A percentile compares a stretch with the other conserved stretches of the same genome.
Conservation (phyloP, 2,888 invertebrate genomes). For the Ditylenchus weischeri region DNA sequence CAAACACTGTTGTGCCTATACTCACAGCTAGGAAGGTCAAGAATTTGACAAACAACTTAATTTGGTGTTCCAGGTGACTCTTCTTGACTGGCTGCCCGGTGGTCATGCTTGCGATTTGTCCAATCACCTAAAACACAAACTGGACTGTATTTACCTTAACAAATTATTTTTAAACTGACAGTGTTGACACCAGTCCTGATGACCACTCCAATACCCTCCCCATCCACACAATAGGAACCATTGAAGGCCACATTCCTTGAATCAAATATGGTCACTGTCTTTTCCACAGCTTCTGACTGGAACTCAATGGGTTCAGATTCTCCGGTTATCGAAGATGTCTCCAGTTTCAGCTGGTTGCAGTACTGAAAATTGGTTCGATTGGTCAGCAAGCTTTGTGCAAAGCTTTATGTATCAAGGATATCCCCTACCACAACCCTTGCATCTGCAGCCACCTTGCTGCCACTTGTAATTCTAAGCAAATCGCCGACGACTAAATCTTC, state of each 20-base stretch:
- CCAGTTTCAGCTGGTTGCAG: constrained; percentile 45
- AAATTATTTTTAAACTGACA: neutral
- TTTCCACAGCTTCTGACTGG: constrained; percentile 35
- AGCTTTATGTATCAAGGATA: too few relatives aligned
- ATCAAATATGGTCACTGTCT: constrained; percentile 35
- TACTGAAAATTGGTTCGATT: neutral
- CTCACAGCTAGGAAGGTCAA: constrained; percentile 43
- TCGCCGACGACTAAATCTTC: constrained; percentile 49
- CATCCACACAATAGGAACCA: constrained; percentile 50
- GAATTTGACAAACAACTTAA: constrained; percentile 47
- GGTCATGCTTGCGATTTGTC: constrained; percentile 47
- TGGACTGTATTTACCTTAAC: too few relatives aligned
- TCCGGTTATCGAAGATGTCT: constrained; percentile 51
- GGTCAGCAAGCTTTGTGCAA: too few relatives aligned
- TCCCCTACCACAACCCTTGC: constrained; percentile 6
- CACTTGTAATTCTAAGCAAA: constrained; percentile 43
- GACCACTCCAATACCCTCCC: constrained; percentile 50
- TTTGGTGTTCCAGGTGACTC: constrained; percentile 41
- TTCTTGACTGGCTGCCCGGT: constrained; percentile 39
- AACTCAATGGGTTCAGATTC: constrained; percentile 50
- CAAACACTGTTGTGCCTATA: constrained; percentile 41
- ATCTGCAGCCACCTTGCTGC: constrained; percentile 48
- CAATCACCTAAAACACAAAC: constrained; percentile 32
- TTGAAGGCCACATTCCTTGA: constrained; percentile 41
- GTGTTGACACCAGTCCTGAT: constrained; percentile 42